Evolutionary conservation across 2,113 vertebrate species (phyloP).

Genomic region (Epinephelus fuscoguttatus): DNA sequence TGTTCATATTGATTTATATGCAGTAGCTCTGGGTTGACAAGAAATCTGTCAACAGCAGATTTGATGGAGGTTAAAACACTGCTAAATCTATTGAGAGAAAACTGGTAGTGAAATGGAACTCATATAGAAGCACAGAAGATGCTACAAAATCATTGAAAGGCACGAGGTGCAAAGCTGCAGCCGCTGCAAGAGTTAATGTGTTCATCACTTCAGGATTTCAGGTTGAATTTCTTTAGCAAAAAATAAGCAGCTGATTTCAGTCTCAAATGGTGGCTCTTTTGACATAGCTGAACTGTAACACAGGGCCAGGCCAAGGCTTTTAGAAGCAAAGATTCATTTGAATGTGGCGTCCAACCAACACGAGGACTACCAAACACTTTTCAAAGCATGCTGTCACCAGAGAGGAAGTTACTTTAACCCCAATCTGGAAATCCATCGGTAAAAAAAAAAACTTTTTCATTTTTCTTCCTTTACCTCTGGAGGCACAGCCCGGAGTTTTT

Average conservation of each 20-base stretch:
- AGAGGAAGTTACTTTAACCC: too few relatives aligned
- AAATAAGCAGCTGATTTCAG: background rate
- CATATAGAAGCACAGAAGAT: background rate
- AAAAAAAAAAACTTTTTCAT: too few relatives aligned
- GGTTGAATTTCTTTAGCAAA: background rate
- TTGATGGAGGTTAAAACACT: slow-evolving; percentile 25
- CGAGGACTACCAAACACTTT: background rate
- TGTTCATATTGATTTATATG: slow-evolving; percentile 49
- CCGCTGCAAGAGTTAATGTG: background rate
- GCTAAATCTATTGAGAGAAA: slow-evolving; percentile 24
- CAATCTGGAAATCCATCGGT: too few relatives aligned
- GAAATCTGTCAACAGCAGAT: slow-evolving; percentile 28
- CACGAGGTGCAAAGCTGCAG: background rate
- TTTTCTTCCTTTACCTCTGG: too few relatives aligned
- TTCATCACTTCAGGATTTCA: background rate
- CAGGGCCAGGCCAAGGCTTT: background rate
- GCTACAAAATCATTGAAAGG: slow-evolving; percentile 8
- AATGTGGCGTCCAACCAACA: background rate
- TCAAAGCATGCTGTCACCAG: background rate
- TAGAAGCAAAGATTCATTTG: background rate
- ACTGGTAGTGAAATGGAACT: background rate
- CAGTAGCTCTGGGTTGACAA: slow-evolving; percentile 20
- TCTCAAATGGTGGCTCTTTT: background rate
- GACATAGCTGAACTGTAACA: background rate
- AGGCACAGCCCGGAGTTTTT: too few relatives aligned